Base-by-base conservation (phyloP, 2,888 invertebrate species). In the Taphrorychus bicolor region DNA sequence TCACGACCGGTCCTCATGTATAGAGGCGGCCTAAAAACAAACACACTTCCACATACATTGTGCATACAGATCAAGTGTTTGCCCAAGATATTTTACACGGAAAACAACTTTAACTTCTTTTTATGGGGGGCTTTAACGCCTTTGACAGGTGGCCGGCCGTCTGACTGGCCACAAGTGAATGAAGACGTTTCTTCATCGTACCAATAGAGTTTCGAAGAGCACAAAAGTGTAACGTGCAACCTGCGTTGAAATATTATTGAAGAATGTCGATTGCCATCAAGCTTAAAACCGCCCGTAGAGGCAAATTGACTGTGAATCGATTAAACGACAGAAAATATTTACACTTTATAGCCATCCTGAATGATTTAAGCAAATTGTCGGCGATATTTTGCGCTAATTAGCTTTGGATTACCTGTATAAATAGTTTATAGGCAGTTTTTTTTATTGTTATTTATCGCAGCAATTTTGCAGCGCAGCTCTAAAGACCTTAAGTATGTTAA, bases 401-500 rank as follows among this genome's bases (percentile, higher is more conserved):
- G 69, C 64, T 59, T 68, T 64, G 57, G 56, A 69, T 63, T 68
- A 64, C 52, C 57, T 69, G 69, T 69, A 69, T 66, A 69, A 69
- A 69, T 69, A 69, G 65, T 69, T 69, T 60, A 69, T 64, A 64
- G 64, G 60, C 57, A 64, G 32, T 68, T 68, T 69, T 66, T n/a
- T 67, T 63, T 63, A 49, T 65, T 22, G 40, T 61, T 65, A 66
- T 69, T 69, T 69, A 66, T 69, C 21, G 62, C 65, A 17, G 57
- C 56, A 61, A 59, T 69, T 69, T 65, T 60, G 51, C 52, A 24
- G 59, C 42, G 65, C 48, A 56, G 60, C 61, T 52, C 56, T 61
- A 69, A 69, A 65, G 56, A 60, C 65, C 65, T 69, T 69, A 69
- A 63, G 59, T 58, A 69, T 69, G 69, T 65, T 69, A 69, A 69